Conservation (phyloP, 2,113 vertebrate species). For the Grammomys surdaster region DNA sequence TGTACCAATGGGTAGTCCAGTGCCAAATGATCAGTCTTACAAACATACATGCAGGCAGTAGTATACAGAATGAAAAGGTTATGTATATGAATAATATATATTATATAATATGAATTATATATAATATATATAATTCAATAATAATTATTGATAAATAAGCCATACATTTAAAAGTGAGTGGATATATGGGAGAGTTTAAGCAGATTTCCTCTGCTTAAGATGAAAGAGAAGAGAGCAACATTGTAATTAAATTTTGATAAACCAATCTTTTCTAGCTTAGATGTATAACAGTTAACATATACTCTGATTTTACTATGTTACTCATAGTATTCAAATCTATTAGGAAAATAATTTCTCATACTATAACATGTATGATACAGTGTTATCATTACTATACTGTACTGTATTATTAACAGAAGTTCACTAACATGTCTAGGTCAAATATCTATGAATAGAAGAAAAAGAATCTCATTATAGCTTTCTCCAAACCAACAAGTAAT, state of each 20-base stretch:
- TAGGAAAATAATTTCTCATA: not conserved
- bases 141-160: not conserved
- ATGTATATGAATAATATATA: not conserved
- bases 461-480: not conserved
- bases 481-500: not conserved
- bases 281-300: not conserved
- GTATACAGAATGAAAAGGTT: not conserved
- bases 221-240: not conserved
- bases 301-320: not conserved
- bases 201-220: not conserved
- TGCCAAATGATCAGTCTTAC: not conserved
- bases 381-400: not conserved
- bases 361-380: not conserved
- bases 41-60: not conserved
- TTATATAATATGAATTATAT: not conserved
- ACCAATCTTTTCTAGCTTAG: not conserved
- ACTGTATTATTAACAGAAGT: not conserved
- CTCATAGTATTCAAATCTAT: not conserved
- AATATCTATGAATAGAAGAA: not conserved
- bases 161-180: not conserved
- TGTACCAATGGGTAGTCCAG: not conserved
- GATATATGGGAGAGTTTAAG: not conserved
- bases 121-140: not conserved
- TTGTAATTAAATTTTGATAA: not conserved
- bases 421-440: not conserved